Conservation (phyloP, 64 coral and sea anemone species). For the Stylophora pistillata region DNA sequence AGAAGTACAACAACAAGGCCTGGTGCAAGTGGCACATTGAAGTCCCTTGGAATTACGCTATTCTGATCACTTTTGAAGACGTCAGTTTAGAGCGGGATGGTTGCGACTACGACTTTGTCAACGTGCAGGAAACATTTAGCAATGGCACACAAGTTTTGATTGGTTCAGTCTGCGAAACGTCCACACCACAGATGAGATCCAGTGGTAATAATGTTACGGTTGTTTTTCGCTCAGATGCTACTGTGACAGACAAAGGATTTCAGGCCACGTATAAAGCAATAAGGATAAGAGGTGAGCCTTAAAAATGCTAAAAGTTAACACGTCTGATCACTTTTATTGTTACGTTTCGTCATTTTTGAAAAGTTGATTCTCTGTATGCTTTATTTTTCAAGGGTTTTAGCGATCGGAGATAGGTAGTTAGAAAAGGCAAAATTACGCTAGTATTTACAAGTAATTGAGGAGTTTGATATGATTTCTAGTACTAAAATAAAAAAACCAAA, state of each 20-base stretch:
- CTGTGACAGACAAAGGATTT: slow-evolving; percentile 28
- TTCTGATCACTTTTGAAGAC: slow-evolving; percentile 42
- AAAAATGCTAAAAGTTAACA: too few relatives aligned
- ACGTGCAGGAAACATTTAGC: slow-evolving; percentile 24
- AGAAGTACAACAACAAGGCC: slow-evolving; percentile 37
- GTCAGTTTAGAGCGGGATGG: slow-evolving; percentile 22
- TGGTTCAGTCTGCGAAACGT: not conserved
- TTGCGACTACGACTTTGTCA: slow-evolving; percentile 49
- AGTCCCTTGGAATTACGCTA: slow-evolving; percentile 24
- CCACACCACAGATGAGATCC: slow-evolving; percentile 29
- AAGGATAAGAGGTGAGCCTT: not conserved
- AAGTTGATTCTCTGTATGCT: too few relatives aligned
- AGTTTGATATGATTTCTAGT: too few relatives aligned
- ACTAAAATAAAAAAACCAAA: too few relatives aligned
- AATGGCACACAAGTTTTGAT: slow-evolving; percentile 35
- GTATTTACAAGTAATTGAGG: too few relatives aligned
- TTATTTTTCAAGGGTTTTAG: too few relatives aligned
- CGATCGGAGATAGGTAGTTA: too few relatives aligned
- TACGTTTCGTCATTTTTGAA: too few relatives aligned
- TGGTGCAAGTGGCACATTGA: slow-evolving; percentile 52
- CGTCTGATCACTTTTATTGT: too few relatives aligned
- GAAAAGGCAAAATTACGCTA: too few relatives aligned
- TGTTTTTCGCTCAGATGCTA: slow-evolving; percentile 48
- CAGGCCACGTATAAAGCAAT: slow-evolving; percentile 46
- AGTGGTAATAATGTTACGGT: slow-evolving; percentile 44